These are phyloP conservation scores for Amphipoea oculea DNA, from an alignment of 2,888 invertebrate genomes.

Conservation along the genomic window DNA sequence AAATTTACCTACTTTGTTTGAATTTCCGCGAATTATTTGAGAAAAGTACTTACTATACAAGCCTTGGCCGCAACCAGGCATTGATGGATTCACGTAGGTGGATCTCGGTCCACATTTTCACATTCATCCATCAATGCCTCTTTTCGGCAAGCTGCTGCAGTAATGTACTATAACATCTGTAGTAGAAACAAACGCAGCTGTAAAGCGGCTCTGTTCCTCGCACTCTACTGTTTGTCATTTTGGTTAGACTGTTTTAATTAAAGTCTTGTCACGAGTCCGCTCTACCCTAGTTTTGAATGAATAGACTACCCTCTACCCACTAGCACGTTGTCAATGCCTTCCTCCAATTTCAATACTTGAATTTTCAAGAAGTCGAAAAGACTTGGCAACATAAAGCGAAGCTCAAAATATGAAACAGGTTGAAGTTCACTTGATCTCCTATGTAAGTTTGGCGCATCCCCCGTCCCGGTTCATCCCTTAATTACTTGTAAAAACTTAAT, in stretches of 20 bases:
- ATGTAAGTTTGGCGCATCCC: background rate
- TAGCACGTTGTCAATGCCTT: background rate
- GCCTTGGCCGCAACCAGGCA: background rate
- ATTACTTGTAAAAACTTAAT: conserved; percentile 36
- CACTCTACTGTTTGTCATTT: background rate
- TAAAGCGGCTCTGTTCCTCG: background rate
- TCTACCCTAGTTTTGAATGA: conserved; percentile 8
- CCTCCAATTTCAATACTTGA: background rate
- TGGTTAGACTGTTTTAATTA: conserved; percentile 21
- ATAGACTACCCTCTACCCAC: background rate
- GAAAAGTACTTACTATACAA: background rate
- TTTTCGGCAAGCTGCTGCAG: background rate
- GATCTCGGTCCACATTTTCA: background rate
- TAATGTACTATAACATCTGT: background rate
- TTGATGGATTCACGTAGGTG: background rate
- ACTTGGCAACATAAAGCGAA: background rate
- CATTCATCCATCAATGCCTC: background rate
- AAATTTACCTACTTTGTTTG: background rate
- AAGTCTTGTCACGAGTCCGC: background rate
- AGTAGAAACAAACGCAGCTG: background rate
- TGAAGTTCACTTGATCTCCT: background rate
- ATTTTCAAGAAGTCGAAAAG: background rate
- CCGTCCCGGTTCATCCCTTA: background rate
- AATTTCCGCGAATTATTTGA: background rate
- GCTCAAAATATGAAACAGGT: conserved; percentile 1